Conservation (phyloP, 1,140 invertebrate genomes). For the Drosophila prosaltans region DNA sequence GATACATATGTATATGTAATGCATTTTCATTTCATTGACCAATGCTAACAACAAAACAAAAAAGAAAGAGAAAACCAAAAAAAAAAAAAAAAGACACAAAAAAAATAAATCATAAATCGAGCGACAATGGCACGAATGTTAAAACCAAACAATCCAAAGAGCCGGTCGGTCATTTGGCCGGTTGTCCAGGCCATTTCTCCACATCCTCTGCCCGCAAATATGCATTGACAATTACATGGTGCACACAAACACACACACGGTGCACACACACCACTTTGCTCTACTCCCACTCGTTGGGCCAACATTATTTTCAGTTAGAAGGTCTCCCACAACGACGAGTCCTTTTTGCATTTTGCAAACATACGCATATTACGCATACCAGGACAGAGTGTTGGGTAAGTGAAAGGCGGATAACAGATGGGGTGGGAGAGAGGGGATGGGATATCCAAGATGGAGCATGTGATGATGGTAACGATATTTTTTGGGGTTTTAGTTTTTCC, state of each 20-base stretch:
- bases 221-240: conserved; percentile 76
- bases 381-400: not conserved
- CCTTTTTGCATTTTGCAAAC: conserved; percentile 60
- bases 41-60: conserved; percentile 36
- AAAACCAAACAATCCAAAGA: conserved; percentile 56
- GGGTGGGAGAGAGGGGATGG: conserved; percentile 45
- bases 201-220: conserved; percentile 42
- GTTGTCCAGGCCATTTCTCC: not conserved
- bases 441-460: not conserved
- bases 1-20: conserved; percentile 11
- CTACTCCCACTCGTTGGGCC: conserved; percentile 33
- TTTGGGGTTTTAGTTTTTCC: no score
- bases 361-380: conserved; percentile 60
- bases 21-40: conserved; percentile 36
- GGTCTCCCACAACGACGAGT: conserved; percentile 39
- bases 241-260: conserved; percentile 7
- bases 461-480: not conserved
- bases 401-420: no score
- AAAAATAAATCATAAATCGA: conserved; percentile 77
- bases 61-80: not conserved
- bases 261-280: conserved; percentile 3
- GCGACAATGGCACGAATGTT: conserved; percentile 57
- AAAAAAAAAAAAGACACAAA: conserved; percentile 29
- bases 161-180: conserved; percentile 1
- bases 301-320: conserved; percentile 76